These are phyloP conservation scores for Phortica variegata DNA, from an alignment of 1,140 invertebrate genomes.

Conservation along the genomic window DNA sequence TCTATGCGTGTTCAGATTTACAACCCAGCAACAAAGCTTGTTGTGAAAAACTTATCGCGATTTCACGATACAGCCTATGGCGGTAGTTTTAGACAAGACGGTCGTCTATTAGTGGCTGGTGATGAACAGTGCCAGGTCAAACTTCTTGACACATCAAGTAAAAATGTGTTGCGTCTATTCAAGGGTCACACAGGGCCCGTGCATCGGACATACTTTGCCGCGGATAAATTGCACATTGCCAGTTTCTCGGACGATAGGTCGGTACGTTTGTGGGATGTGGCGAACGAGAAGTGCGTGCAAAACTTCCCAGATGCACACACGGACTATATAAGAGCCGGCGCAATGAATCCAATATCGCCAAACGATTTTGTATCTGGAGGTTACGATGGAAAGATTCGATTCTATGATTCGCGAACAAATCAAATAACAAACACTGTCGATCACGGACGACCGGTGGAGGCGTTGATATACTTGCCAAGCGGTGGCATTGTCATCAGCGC, in stretches of 20 bases:
- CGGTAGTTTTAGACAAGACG: conserved; percentile 82
- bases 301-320: conserved; percentile 70
- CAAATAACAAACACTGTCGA: conserved; percentile 72
- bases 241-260: conserved; percentile 95
- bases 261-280: conserved; percentile 87
- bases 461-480: conserved; percentile 82
- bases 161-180: conserved; percentile 71
- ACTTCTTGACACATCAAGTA: conserved; percentile 84
- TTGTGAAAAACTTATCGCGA: conserved; percentile 79
- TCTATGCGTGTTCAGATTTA: conserved; percentile 91
- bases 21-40: conserved; percentile 82
- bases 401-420: conserved; percentile 83
- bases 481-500: conserved; percentile 90
- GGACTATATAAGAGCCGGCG: conserved; percentile 82
- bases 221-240: conserved; percentile 74
- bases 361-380: conserved; percentile 82
- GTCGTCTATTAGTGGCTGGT: conserved; percentile 79
- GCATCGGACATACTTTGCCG: conserved; percentile 81
- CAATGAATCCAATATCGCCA: conserved; percentile 72
- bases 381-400: conserved; percentile 89
- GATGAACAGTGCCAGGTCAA: conserved; percentile 84
- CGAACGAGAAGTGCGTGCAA: conserved; percentile 71
- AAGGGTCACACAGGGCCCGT: conserved; percentile 65
- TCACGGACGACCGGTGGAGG: conserved; percentile 89
- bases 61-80: conserved; percentile 87